Evolutionary conservation across 2,113 vertebrate genomes (phyloP).

Genomic region (Motacilla alba): DNA sequence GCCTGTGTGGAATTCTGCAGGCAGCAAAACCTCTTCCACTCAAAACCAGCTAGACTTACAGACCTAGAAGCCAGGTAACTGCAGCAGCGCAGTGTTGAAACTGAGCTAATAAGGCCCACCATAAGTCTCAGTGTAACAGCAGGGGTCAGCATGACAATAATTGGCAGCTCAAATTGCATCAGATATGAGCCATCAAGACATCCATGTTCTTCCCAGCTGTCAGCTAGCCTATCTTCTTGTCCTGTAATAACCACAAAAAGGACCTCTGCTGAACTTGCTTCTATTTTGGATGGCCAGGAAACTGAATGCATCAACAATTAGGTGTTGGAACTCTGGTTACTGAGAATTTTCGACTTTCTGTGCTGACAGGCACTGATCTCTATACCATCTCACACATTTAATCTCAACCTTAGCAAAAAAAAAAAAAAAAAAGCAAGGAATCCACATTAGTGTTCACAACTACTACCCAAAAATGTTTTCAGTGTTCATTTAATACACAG

Average conservation of each 20-base stretch:
- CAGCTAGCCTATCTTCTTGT: background rate
- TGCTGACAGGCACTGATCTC: background rate
- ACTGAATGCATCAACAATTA: background rate
- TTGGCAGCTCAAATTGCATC: background rate
- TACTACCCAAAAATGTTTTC: background rate
- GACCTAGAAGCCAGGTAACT: background rate
- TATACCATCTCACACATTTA: background rate
- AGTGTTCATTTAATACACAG: background rate
- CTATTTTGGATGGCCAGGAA: background rate
- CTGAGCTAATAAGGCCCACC: background rate
- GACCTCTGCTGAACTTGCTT: background rate
- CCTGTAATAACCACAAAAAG: background rate
- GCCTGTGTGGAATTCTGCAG: background rate
- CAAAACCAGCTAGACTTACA: background rate
- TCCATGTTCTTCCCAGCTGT: background rate
- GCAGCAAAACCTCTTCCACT: background rate
- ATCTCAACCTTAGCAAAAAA: background rate
- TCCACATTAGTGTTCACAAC: background rate
- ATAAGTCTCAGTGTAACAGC: background rate
- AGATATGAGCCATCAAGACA: background rate
- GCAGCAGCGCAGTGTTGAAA: background rate
- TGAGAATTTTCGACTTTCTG: background rate
- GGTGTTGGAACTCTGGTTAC: background rate
- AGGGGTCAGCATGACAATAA: background rate
- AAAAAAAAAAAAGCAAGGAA: background rate